Evolutionary conservation across 2,113 vertebrate species (phyloP).

Genomic region (Thermophis baileyi): DNA sequence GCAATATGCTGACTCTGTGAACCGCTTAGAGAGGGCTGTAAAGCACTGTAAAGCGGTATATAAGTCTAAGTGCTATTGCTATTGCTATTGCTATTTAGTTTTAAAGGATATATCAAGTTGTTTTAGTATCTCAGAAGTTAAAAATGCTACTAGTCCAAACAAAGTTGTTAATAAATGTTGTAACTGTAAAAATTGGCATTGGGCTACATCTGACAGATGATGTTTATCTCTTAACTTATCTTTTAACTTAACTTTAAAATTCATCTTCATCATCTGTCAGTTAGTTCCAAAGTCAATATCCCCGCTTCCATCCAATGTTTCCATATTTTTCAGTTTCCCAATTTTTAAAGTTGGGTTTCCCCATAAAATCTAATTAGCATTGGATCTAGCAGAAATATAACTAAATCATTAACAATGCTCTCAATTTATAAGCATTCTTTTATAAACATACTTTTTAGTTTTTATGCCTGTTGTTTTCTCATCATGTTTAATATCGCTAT

Average conservation of each 20-base stretch:
- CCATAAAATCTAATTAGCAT: neutral
- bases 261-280: neutral
- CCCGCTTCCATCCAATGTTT: neutral
- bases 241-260: too few relatives aligned
- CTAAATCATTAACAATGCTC: neutral
- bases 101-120: neutral
- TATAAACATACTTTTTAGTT: neutral
- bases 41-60: too few relatives aligned
- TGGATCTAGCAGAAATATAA: neutral
- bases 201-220: neutral
- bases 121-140: neutral
- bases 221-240: neutral
- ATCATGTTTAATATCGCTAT: neutral
- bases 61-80: too few relatives aligned
- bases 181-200: neutral
- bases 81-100: too few relatives aligned
- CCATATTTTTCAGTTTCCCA: neutral
- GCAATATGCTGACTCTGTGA: too few relatives aligned
- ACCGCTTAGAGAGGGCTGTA: too few relatives aligned
- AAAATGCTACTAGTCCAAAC: neutral
- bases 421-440: neutral
- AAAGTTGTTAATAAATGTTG: neutral
- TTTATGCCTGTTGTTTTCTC: neutral
- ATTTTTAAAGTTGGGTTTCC: neutral
- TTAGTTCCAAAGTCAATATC: neutral